A percentile compares a stretch with the other conserved stretches of the same genome.
phyloP scores from a whole-genome alignment of 1,140 invertebrate species.

The Campodea augens region DNA sequence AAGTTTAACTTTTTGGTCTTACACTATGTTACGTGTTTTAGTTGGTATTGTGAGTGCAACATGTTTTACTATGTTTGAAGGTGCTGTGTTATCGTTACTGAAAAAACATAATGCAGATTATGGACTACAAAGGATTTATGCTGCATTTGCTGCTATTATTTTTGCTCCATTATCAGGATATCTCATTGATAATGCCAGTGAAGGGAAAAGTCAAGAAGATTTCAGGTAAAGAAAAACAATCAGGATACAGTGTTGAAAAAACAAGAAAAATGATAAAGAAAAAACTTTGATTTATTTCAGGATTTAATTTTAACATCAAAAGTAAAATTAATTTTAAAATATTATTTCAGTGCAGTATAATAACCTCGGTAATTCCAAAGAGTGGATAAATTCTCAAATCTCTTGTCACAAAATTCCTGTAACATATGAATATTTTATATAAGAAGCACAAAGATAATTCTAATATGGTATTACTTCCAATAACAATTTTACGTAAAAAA shows the following conservation, averaged over 20 bases:
- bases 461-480: no score
- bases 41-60: slow-evolving; percentile 44
- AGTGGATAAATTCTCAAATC: no score
- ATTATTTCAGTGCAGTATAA: no score
- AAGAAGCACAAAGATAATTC: no score
- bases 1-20: slow-evolving; percentile 50
- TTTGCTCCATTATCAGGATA: slow-evolving; percentile 53
- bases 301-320: no score
- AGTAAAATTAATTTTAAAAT: not conserved
- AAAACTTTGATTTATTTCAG: no score
- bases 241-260: no score
- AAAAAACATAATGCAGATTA: slow-evolving; percentile 59
- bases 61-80: slow-evolving; percentile 62
- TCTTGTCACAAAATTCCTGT: no score
- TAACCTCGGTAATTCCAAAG: no score
- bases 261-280: no score
- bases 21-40: slow-evolving; percentile 47
- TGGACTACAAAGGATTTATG: slow-evolving; percentile 56
- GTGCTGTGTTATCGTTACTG: slow-evolving; percentile 56
- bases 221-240: slow-evolving; percentile 34
- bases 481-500: no score
- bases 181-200: slow-evolving; percentile 45
- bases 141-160: slow-evolving; percentile 56
- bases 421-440: no score
- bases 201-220: slow-evolving; percentile 40